Base-by-base conservation (phyloP, 2,888 invertebrate genomes). In the Cynaeus angustus region DNA sequence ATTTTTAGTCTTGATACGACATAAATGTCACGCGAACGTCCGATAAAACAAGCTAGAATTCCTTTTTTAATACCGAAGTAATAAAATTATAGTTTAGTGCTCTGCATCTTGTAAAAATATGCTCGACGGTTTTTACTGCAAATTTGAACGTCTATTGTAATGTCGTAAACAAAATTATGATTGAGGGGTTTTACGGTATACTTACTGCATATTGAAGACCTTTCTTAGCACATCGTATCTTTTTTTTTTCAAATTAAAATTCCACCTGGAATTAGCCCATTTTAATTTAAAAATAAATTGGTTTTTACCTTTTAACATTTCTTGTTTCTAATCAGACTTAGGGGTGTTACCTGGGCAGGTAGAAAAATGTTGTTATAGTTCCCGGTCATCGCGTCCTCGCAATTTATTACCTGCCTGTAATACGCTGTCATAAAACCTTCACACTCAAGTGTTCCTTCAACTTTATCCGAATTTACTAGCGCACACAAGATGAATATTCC, bases 161-260 rank as follows among this genome's bases (percentile, higher is more conserved):
- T 30, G 59, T 61, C 45, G 59, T 61, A 53, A 64, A 64, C 41
- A 64, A 45, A 43, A 64, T 64, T 64, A 64, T 41, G 64, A 62
- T 64, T 64, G 61, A 37, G 48, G 30, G 5, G 13, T 50, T 62
- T 62, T 62, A 62, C 16, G 46, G 28, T 12, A 30, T 5, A 38
- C 38, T 16, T 55, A 43, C 38, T 43, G 28, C 58, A 62, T 62
- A 41, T 53, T 50, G 64, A 53, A 33, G 16, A 21, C 9, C 37
- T 30, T 43, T 14, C 37, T 48, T 46, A 48, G 46, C 59, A 59
- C 45, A 16, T 59, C 45, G n/a, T 48, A 26, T 50, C 21, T 1
- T 10, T 33, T 21, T 5, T 3, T 48, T 62, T 62, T 50, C 9
- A 8, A 62, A 62, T 62, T 38, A 38, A 62, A 62, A 62, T 38